Conservation (phyloP, 2,888 invertebrate species). For the Mimumesa dahlbomi region DNA sequence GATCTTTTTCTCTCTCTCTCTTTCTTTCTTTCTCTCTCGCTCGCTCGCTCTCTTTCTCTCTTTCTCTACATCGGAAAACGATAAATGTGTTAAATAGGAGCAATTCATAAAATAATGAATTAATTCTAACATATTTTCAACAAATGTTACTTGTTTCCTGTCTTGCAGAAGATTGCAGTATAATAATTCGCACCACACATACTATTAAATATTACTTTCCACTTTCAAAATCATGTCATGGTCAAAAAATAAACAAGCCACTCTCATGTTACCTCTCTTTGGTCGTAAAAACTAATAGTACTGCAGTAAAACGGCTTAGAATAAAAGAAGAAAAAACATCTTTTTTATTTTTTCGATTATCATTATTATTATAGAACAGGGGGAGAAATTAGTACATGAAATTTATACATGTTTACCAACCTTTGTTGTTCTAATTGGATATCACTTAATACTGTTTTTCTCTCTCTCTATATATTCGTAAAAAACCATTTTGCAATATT, state of each 20-base stretch:
- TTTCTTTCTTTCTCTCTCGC: too few relatives aligned
- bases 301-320: constrained; percentile 63
- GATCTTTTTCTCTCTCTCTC: constrained; percentile 41
- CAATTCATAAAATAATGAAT: constrained; percentile 34
- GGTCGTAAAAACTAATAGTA: constrained; percentile 52
- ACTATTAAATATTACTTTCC: constrained; percentile 48
- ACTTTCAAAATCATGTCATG: constrained; percentile 67
- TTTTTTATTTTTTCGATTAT: too few relatives aligned
- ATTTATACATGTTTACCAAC: constrained; percentile 14
- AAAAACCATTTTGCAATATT: constrained; percentile 22
- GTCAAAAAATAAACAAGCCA: constrained; percentile 75
- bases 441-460: constrained; percentile 37
- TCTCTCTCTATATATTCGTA: constrained; percentile 14
- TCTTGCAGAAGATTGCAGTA: constrained; percentile 31
- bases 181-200: constrained; percentile 28
- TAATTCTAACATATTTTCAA: constrained; percentile 37
- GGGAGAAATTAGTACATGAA: constrained; percentile 5
- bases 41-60: too few relatives aligned
- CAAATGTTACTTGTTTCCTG: constrained; percentile 29
- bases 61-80: constrained; percentile 23
- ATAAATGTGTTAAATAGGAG: constrained; percentile 33
- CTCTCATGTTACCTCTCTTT: constrained; percentile 67
- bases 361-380: too few relatives aligned
- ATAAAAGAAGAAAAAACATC: constrained; percentile 59
- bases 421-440: constrained; percentile 11